Conservation (phyloP, 2,888 invertebrate genomes). For the Zaprionus bogoriensis region DNA sequence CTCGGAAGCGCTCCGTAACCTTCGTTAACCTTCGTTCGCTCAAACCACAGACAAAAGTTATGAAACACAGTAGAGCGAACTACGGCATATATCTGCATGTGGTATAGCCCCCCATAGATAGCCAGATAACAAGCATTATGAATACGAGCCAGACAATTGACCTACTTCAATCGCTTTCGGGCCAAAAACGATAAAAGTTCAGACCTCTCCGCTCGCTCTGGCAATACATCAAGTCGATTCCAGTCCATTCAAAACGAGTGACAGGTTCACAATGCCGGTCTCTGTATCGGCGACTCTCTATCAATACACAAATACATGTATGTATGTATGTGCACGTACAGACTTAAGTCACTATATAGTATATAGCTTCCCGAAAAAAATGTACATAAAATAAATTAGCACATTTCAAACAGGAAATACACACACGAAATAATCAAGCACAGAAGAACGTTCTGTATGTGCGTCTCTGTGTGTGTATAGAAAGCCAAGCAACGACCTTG, state of each 20-base stretch:
- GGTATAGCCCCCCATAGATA: conserved; percentile 13
- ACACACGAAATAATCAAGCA: conserved; percentile 54
- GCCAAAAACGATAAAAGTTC: conserved; percentile 1
- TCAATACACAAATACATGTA: neutral
- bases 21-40: conserved; percentile 32
- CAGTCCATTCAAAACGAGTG: conserved; percentile 27
- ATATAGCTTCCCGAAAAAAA: conserved; percentile 29
- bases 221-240: conserved; percentile 27
- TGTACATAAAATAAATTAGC: conserved; percentile 57
- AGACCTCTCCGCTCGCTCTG: neutral
- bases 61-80: neutral
- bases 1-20: conserved; percentile 8
- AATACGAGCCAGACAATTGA: conserved; percentile 29
- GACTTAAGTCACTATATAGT: conserved; percentile 1
- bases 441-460: conserved; percentile 35
- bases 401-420: conserved; percentile 63
- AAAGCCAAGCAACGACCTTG: conserved; percentile 61
- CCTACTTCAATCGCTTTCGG: conserved; percentile 33
- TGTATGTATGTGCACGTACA: neutral
- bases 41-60: conserved; percentile 7
- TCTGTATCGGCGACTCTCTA: conserved; percentile 6
- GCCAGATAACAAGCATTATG: neutral
- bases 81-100: no score
- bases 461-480: conserved; percentile 30
- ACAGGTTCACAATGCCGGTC: conserved; percentile 45